Evolutionary conservation across 2,888 invertebrate species (phyloP).

Genomic region (Polyommatus icarus): DNA sequence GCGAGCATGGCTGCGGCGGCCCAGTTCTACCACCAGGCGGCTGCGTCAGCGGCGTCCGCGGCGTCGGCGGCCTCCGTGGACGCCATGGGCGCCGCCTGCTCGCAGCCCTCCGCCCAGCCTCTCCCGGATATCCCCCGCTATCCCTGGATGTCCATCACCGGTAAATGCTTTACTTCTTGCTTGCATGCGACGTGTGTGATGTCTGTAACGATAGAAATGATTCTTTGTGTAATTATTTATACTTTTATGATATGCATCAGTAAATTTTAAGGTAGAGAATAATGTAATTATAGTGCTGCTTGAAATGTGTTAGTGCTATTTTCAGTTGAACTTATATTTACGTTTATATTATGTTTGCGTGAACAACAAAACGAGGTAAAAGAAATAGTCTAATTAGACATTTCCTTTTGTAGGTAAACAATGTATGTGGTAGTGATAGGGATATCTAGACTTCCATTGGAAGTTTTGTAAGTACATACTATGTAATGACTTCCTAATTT

Average conservation of each 20-base stretch:
- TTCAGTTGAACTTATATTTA: background rate
- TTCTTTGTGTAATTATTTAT: slow-evolving; percentile 16
- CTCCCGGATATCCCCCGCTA: slow-evolving; percentile 96
- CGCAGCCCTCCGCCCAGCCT: slow-evolving; percentile 90
- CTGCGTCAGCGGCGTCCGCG: slow-evolving; percentile 87
- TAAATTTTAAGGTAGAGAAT: background rate
- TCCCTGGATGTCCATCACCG: slow-evolving; percentile 98
- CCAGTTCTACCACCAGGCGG: slow-evolving; percentile 94
- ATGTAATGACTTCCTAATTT: background rate
- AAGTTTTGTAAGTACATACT: background rate
- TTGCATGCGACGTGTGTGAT: slow-evolving; percentile 53
- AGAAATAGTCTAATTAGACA: background rate
- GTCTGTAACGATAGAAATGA: slow-evolving; percentile 30
- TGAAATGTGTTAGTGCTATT: background rate
- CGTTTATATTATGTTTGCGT: background rate
- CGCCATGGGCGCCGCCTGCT: slow-evolving; percentile 90
- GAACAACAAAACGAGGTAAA: background rate
- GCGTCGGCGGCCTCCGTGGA: slow-evolving; percentile 89
- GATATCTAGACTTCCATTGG: background rate
- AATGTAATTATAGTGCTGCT: too few relatives aligned
- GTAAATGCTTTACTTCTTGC: slow-evolving; percentile 82
- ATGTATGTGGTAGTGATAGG: background rate
- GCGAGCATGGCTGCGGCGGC: slow-evolving; percentile 86
- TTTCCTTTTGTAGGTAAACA: background rate
- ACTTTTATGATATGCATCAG: background rate